Conservation (phyloP, 2,113 vertebrate genomes). For the Charadrius vociferus region DNA sequence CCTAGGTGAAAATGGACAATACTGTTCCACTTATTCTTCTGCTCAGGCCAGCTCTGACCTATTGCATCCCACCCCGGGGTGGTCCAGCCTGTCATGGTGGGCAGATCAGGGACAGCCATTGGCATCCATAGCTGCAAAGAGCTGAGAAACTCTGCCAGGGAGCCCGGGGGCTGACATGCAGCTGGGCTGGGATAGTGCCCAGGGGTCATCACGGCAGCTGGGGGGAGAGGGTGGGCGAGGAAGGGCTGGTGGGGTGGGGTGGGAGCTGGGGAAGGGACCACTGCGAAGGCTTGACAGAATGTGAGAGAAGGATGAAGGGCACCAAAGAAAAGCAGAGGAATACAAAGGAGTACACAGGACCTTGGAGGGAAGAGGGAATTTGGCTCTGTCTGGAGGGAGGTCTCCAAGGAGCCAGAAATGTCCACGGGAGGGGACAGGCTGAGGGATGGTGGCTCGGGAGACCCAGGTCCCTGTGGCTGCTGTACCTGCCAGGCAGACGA, state of each 20-base stretch:
- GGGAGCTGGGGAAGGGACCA: neutral
- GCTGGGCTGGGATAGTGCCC: neutral
- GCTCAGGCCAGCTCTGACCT: neutral
- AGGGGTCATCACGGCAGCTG: neutral
- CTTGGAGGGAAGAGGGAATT: neutral
- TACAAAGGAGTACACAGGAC: neutral
- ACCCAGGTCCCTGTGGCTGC: neutral
- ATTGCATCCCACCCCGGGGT: fast-evolving
- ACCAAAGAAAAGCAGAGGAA: neutral
- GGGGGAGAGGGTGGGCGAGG: neutral
- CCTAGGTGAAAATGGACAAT: neutral
- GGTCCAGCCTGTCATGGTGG: neutral
- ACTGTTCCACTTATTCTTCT: neutral
- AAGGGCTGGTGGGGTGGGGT: neutral
- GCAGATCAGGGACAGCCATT: neutral
- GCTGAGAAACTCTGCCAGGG: neutral
- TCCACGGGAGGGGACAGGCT: neutral
- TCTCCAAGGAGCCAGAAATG: neutral
- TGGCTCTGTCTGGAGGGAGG: neutral
- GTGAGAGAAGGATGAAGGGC: neutral
- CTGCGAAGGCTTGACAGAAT: neutral
- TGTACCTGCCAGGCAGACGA: constrained; percentile 30
- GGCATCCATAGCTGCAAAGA: neutral
- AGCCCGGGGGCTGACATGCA: neutral
- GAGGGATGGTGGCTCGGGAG: neutral